Base-by-base conservation (phyloP, 2,113 vertebrate genomes). In the Protobothrops mucrosquamatus region DNA sequence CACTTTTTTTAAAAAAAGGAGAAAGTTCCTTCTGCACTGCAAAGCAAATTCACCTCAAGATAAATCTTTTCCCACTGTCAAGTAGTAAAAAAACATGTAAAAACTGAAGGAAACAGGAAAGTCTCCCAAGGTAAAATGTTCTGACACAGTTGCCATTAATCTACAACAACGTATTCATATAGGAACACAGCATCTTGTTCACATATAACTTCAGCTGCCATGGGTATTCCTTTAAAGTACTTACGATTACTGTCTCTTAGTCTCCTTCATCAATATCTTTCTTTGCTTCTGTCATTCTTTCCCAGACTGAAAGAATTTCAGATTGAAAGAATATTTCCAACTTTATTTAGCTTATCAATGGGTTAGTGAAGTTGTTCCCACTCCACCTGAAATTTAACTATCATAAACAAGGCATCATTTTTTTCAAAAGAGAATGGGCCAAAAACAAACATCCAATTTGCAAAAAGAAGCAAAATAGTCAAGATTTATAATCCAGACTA, bases 391-490 rank as follows among this genome's bases (percentile, higher is more conserved):
- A 86, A 95, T 96, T 4, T 91, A 95, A 95, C 87, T 96, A 94
- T 56, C 29, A 93, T 89, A 48, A 95, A 95, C 22, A 92, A 94
- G 64, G 86, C 94, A 92, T 92, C 2, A 43, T 94, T 89, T 74
- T 90, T 74, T 90, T 90, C 12, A 43, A n/a, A 54, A 88, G 87
- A 88, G 15, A 88, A 15, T 34, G 51, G 69, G 69, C 69, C 14
- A 81, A 88, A 88, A 55, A 20, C 87, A 89, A 91, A 51, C 51
- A 94, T 93, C 57, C 22, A 24, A 92, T 95, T 96, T 92, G 69
- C 92, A 93, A 95, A 94, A 97, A 89, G 92, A 2, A 43, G 93
- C 81, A 91, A 93, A 18, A 91, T 85, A 23, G 90, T 15, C 18
- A 81, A 81, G 34, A 39, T 39, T 39, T 81, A 81, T 39, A 81